phyloP scores from a whole-genome alignment of 2,113 vertebrate species.

The Megaceryle maxima region DNA sequence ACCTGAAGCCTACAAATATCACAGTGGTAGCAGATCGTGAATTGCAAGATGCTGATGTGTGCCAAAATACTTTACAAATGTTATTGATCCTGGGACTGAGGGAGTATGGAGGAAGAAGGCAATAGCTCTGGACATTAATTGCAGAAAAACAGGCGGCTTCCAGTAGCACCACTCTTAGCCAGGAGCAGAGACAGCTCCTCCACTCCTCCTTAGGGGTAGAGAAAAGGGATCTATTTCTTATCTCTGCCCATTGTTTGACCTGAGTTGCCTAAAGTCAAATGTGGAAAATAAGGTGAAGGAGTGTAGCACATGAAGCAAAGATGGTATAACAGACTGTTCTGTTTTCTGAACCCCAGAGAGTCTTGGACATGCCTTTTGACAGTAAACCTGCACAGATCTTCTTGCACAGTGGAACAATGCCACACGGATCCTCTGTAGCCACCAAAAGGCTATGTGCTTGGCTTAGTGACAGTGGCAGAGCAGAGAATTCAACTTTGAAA shows the following conservation, averaged over 20 bases:
- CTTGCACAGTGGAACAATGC: not conserved
- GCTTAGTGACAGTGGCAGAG: not conserved
- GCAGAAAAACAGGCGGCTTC: not conserved
- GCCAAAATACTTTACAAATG: not conserved
- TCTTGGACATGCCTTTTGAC: not conserved
- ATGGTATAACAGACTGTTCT: not conserved
- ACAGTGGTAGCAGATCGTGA: not conserved
- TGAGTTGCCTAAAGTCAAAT: not conserved
- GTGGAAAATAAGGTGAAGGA: not conserved
- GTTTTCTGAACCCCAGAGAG: not conserved
- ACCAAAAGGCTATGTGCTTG: not conserved
- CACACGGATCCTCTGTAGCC: not conserved
- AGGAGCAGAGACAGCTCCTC: not conserved
- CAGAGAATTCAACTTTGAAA: not conserved
- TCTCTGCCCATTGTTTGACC: not conserved
- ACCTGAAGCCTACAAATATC: not conserved
- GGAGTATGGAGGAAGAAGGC: not conserved
- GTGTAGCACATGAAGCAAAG: not conserved
- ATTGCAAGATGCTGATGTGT: not conserved
- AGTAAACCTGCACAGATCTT: not conserved
- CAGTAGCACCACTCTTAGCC: not conserved
- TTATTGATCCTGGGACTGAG: not conserved
- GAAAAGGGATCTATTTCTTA: not conserved
- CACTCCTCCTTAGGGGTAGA: not conserved
- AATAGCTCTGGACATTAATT: not conserved